Conservation (phyloP, 1,140 invertebrate species). For the Drosophila kohkoa region DNA sequence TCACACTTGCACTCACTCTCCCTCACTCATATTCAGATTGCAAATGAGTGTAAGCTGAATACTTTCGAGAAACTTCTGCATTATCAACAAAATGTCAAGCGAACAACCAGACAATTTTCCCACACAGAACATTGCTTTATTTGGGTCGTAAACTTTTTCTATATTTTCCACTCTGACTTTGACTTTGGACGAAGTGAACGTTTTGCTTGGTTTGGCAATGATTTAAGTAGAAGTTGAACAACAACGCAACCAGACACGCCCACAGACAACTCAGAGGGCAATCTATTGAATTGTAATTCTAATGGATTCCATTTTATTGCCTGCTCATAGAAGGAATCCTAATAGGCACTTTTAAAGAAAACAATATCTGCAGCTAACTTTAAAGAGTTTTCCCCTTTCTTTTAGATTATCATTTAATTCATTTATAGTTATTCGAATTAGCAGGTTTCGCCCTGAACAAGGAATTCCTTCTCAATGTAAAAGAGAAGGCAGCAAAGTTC, state of each 20-base stretch:
- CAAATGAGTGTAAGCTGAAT: conserved; percentile 24
- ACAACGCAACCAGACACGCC: conserved; percentile 19
- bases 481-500: conserved; percentile 12
- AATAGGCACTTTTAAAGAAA: no score
- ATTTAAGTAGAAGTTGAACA: conserved; percentile 29
- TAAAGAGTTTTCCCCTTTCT: background rate
- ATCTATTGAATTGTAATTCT: conserved; percentile 6
- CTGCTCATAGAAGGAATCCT: no score
- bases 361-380: conserved; percentile 11
- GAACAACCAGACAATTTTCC: conserved; percentile 25
- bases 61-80: conserved; percentile 15
- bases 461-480: background rate
- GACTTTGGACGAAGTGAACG: conserved; percentile 44
- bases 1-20: conserved; percentile 14
- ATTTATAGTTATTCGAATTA: background rate
- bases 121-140: conserved; percentile 9
- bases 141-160: conserved; percentile 26
- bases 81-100: conserved; percentile 10
- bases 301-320: conserved; percentile 12
- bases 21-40: conserved; percentile 56
- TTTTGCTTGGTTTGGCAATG: conserved; percentile 16
- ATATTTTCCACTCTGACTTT: conserved; percentile 20
- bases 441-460: background rate
- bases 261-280: conserved; percentile 30
- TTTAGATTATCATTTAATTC: background rate